A percentile compares a stretch with the other conserved stretches of the same genome.
These are phyloP conservation scores for Carollia perspicillata DNA, from an alignment of 2,113 vertebrate species.

Conservation along the genomic window DNA sequence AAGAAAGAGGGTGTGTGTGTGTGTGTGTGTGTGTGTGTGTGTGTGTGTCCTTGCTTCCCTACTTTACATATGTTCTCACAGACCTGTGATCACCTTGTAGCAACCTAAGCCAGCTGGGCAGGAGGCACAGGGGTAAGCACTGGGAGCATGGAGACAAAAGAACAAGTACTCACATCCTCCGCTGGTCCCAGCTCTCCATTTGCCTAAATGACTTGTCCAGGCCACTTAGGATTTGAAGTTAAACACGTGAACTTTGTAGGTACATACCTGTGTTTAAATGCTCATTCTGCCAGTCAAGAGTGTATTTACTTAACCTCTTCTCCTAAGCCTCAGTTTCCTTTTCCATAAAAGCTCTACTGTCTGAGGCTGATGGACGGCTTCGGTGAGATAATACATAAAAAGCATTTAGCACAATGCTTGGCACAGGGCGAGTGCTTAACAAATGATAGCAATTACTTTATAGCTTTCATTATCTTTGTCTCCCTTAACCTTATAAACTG, in stretches of 20 bases:
- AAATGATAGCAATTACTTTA: neutral
- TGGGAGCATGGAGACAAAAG: neutral
- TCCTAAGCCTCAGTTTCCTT: neutral
- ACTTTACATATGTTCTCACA: neutral
- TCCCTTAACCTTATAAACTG: neutral
- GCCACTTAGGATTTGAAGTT: neutral
- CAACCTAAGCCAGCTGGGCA: neutral
- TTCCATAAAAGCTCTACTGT: neutral
- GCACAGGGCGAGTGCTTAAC: neutral
- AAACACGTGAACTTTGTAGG: neutral
- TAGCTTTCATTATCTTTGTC: neutral
- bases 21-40: neutral
- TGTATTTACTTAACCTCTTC: neutral
- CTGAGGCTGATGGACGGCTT: neutral
- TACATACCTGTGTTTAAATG: neutral
- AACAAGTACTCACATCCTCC: neutral
- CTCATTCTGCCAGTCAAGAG: neutral
- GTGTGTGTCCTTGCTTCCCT: neutral
- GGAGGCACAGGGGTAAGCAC: neutral
- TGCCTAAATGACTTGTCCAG: neutral
- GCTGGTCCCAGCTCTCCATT: neutral
- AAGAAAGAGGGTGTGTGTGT: neutral
- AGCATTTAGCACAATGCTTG: neutral
- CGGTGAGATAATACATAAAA: neutral
- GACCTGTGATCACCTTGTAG: neutral